Percentiles rank a stretch among this genome's conserved stretches.
Conservation (phyloP, 2,113 vertebrate species). For the Chunga burmeisteri region DNA sequence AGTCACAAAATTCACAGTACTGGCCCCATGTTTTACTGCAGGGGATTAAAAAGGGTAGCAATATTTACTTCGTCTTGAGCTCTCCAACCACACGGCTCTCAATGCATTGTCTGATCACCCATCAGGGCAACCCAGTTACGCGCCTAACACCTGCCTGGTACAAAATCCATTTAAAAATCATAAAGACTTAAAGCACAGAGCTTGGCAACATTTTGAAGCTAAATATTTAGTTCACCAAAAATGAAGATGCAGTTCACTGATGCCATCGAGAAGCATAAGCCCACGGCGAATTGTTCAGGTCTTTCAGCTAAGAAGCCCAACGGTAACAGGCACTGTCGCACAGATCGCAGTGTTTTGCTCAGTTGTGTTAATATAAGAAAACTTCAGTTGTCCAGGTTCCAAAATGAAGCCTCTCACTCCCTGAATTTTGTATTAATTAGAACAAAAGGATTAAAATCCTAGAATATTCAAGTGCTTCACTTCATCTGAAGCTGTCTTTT, state of each 20-base stretch:
- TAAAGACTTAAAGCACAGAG: neutral
- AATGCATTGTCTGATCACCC: rapidly evolving
- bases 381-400: neutral
- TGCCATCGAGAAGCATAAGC: neutral
- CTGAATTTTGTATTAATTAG: neutral
- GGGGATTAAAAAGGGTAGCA: neutral
- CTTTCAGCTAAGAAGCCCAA: neutral
- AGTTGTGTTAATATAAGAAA: neutral
- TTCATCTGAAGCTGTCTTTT: neutral
- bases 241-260: rapidly evolving
- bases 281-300: neutral
- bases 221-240: neutral
- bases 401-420: neutral
- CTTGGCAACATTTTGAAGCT: neutral
- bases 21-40: neutral
- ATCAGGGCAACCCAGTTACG: rapidly evolving
- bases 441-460: neutral
- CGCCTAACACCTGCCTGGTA: neutral
- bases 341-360: rapidly evolving
- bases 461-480: neutral
- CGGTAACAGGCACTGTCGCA: rapidly evolving
- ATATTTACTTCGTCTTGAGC: too few species aligned
- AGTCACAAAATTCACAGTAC: neutral
- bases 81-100: neutral
- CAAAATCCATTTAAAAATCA: rapidly evolving